Evolutionary conservation across 2,888 invertebrate genomes (phyloP), one percentile per base, ranked within the genome.

Genomic region (Helicoverpa assulta): DNA sequence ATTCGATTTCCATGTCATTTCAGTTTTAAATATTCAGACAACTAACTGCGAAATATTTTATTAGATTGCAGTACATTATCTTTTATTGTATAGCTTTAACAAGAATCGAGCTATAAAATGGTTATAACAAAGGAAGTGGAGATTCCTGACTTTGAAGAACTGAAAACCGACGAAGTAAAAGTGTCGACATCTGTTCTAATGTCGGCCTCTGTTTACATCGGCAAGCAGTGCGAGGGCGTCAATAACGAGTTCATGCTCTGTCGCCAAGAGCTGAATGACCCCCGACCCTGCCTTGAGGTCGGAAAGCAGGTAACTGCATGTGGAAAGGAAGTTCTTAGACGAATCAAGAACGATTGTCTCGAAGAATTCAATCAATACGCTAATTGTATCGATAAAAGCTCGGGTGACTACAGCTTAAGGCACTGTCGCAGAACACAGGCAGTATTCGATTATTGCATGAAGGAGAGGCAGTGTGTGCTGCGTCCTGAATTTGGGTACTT

Each of bases 221-320:
- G 99, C 78, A 98, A 98, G 93, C 96, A 97, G 85, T 99, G 99
- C 93, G 99, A 99, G 94, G 92, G 95, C 65, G 96, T 97, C 83
- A 98, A 98, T 94, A 99, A 99, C 97, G 99, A 99, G 93, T 99
- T 98, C 89, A 97, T 99, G 97, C 94, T 99, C 53, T 99, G 99
- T 84, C 96, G 97, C n/a, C 88, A 96, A 29, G 99, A 99, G 92
- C 93, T 96, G 51, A 93, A 96, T 8, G 99, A 99, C 93, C 98
- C 99, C 0, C 96, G 99, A 37, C 96, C 97, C 82, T 99, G 99
- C 88, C 21, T 99, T 5, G 93, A 96, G 0, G 98, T 98, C 86
- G 99, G 99, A 0, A 99, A 98, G 92, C 97, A 96, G 5, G 98
- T 99, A 0, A 99, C 99, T 0, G 95, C 96, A 26, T 99, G 99